Percentiles rank a stretch among this genome's conserved stretches.
phyloP scores from a whole-genome alignment of 2,113 vertebrate genomes.

The Phocoena phocoena region DNA sequence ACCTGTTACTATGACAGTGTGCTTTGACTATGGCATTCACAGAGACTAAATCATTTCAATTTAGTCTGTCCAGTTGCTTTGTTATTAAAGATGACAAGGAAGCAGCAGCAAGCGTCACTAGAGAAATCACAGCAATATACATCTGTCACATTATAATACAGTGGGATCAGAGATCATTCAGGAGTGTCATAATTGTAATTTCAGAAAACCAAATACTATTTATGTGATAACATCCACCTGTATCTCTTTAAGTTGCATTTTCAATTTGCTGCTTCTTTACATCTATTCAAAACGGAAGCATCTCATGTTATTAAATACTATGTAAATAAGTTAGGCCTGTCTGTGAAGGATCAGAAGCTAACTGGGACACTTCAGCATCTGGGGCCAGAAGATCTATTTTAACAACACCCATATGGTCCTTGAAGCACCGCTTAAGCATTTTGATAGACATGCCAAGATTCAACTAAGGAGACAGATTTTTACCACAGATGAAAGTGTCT shows the following conservation, averaged over 20 bases:
- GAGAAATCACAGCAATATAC: constrained; percentile 83
- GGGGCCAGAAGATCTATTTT: constrained; percentile 48
- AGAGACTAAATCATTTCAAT: constrained; percentile 81
- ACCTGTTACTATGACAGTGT: constrained; percentile 69
- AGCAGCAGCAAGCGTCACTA: constrained; percentile 73
- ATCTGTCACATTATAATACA: constrained; percentile 80
- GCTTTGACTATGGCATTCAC: constrained; percentile 74
- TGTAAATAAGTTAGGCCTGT: constrained; percentile 73
- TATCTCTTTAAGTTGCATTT: constrained; percentile 80
- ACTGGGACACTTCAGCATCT: constrained; percentile 44
- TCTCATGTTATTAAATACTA: constrained; percentile 69
- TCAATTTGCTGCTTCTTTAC: constrained; percentile 79
- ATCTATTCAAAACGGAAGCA: constrained; percentile 74
- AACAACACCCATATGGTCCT: constrained; percentile 15
- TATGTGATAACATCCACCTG: constrained; percentile 77
- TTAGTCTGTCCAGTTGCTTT: constrained; percentile 80
- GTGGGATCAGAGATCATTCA: constrained; percentile 79
- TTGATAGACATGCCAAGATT: constrained; percentile 15
- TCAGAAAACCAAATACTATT: constrained; percentile 79
- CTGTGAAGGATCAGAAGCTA: constrained; percentile 71
- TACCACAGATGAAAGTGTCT: constrained; percentile 40
- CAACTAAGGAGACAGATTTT: background rate
- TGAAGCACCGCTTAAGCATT: constrained; percentile 38
- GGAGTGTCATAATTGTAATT: constrained; percentile 80
- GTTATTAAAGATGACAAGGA: constrained; percentile 84